Base-by-base conservation (phyloP, 2,888 invertebrate genomes). In the Aethes cnicana region DNA sequence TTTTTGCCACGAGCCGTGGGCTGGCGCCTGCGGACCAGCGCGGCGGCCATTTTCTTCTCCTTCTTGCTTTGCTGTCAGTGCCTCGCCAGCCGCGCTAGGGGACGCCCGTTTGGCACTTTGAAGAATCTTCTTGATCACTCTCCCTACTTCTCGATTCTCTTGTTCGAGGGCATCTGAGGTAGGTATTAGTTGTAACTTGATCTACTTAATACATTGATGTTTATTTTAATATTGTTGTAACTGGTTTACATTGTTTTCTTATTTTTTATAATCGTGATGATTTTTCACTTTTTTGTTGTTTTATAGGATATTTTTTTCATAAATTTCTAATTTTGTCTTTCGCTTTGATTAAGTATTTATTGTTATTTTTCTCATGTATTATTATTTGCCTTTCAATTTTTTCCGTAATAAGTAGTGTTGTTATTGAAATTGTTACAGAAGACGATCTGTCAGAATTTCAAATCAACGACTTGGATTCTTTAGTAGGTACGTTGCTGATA, bases 21-120 rank as follows among this genome's bases (percentile, higher is more conserved):
- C 61, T 64, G 81, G 66, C 76, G 82, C 74, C 58, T 20, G 32
- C n/a, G 14, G 9, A 66, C 61, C 53, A 60, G 64, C 54, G 59
- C 59, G 77, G 68, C 81, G 62, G 86, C 88, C 86, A 87, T 88
- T 86, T 88, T 87, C 85, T 88, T 89, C 88, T 86, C 83, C 79
- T 77, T 84, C 78, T n/a, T 73, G 77, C 81, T 81, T 74, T 59
- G 64, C 62, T 72, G 76, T 76, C 80, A 88, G 88, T 89, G 70
- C 69, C 55, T 70, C 58, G 62, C 68, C 59, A 69, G 65, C 69
- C 80, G 81, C 69, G 81, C 57, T 58, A 64, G 64, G 47, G 78
- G 62, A 55, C 66, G 69, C 74, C 63, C 69, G 88, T 75, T 56
- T 68, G 56, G 74, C 69, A 66, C 58, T 50, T 55, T 64, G 59